phyloP scores from a whole-genome alignment of 2,113 vertebrate genomes.

The Toxotes jaculatrix region DNA sequence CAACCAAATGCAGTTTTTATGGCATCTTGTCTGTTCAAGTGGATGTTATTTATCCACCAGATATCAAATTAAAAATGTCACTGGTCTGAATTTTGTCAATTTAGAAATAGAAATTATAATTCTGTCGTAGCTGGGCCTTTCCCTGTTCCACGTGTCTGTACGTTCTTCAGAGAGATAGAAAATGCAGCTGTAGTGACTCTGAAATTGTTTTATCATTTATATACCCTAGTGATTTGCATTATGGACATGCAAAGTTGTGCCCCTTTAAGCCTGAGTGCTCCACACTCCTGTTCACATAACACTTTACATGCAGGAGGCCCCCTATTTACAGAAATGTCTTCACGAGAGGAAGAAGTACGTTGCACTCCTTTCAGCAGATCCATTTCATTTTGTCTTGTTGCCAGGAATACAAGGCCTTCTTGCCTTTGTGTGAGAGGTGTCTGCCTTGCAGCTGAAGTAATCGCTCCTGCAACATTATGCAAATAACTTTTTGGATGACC shows the following conservation, averaged over 20 bases:
- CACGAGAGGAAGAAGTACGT: not conserved
- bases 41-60: not conserved
- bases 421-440: slow-evolving; percentile 26
- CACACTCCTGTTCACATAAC: not conserved
- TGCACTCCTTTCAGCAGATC: not conserved
- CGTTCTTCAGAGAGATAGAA: not conserved
- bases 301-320: not conserved
- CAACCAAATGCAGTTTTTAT: not conserved
- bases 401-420: not conserved
- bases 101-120: not conserved
- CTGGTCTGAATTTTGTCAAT: not conserved
- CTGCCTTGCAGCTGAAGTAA: slow-evolving; percentile 5
- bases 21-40: not conserved
- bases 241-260: not conserved
- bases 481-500: slow-evolving; percentile 45
- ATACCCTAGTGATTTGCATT: slow-evolving; percentile 17
- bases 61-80: not conserved
- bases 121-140: not conserved
- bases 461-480: slow-evolving; percentile 32
- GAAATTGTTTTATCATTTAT: slow-evolving; percentile 16
- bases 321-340: not conserved
- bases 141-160: not conserved
- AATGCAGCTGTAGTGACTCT: not conserved
- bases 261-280: not conserved
- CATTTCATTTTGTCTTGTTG: not conserved